These are phyloP conservation scores for Pinctada fucata DNA, from an alignment of 2,888 invertebrate genomes.

Conservation along the genomic window DNA sequence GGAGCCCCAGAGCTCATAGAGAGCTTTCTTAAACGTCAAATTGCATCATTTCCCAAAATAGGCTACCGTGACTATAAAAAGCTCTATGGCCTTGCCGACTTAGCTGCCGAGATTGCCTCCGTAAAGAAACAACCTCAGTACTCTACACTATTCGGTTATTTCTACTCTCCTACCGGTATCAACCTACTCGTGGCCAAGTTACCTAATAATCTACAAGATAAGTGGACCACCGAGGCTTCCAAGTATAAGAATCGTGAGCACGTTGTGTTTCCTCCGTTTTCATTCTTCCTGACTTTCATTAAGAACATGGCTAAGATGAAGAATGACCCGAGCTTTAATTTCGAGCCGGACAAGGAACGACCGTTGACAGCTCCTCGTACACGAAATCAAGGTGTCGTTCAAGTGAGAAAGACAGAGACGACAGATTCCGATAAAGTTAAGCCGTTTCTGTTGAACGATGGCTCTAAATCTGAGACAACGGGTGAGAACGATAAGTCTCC, in stretches of 20 bases:
- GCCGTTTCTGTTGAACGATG: not conserved
- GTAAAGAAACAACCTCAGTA: conserved; percentile 12
- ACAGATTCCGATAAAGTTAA: not conserved
- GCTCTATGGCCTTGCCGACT: conserved; percentile 14
- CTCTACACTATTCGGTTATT: conserved; percentile 11
- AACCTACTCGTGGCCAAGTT: conserved; percentile 19
- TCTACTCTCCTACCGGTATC: conserved; percentile 19
- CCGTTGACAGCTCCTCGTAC: not conserved
- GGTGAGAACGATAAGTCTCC: conserved; percentile 5
- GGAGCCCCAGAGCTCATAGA: conserved; percentile 20
- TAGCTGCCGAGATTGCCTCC: conserved; percentile 16
- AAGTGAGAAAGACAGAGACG: not conserved
- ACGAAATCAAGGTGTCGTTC: not conserved
- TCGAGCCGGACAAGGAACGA: not conserved
- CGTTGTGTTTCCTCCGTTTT: conserved; percentile 17
- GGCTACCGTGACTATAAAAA: conserved; percentile 2
- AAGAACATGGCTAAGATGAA: conserved; percentile 22
- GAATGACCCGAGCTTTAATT: conserved; percentile 25
- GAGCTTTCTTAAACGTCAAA: conserved; percentile 14
- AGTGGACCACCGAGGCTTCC: conserved; percentile 17
- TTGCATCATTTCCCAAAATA: conserved; percentile 17
- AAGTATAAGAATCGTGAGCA: conserved; percentile 22
- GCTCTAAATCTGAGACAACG: not conserved
- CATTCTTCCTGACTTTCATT: conserved; percentile 25
- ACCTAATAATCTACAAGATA: conserved; percentile 11